Conservation (phyloP, 2,113 vertebrate species). For the Leuciscus idus region DNA sequence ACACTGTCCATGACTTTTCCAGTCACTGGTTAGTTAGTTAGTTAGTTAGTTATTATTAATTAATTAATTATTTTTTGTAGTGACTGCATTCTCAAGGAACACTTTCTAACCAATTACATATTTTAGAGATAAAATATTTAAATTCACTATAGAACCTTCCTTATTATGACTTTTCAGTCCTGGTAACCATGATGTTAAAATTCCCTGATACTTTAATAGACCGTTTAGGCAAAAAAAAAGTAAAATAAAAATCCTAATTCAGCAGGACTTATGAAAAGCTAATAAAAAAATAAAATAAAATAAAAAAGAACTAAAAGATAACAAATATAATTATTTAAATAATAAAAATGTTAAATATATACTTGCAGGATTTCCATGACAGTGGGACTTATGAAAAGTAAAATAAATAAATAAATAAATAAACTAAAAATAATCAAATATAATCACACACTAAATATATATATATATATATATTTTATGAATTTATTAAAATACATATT, state of each 20-base stretch:
- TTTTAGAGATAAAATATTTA: background rate
- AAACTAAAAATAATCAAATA: too few relatives aligned
- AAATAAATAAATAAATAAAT: too few relatives aligned
- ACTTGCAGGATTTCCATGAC: background rate
- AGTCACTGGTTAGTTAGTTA: background rate
- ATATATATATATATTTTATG: too few relatives aligned
- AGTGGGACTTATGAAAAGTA: background rate
- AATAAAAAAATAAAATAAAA: too few relatives aligned
- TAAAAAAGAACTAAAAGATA: too few relatives aligned
- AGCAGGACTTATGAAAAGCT: background rate
- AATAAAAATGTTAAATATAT: background rate
- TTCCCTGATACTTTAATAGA: background rate
- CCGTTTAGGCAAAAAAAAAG: background rate
- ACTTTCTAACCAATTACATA: background rate
- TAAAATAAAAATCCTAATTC: too few relatives aligned
- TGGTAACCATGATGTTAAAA: background rate
- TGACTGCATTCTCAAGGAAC: background rate
- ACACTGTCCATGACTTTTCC: background rate
- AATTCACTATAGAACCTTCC: background rate
- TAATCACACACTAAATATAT: too few relatives aligned
- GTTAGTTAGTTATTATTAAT: too few relatives aligned
- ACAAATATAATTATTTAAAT: background rate
- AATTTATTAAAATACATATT: background rate
- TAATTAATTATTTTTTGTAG: background rate
- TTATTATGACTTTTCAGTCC: background rate